Evolutionary conservation across 2,888 invertebrate genomes (phyloP), one percentile per base, ranked within the genome.

Genomic region (Automeris io): DNA sequence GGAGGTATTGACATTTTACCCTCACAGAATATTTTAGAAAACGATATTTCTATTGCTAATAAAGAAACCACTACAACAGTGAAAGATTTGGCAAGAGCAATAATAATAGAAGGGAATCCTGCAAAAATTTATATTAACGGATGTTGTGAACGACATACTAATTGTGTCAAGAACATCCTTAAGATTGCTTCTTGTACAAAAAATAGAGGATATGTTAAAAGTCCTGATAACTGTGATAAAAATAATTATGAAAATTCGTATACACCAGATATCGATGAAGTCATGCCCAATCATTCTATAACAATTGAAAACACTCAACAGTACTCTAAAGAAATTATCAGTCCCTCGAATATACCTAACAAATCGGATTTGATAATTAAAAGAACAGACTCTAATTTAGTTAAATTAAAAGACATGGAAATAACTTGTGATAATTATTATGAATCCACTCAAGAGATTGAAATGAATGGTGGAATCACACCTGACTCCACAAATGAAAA

Each of bases 311-410:
- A 38, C 13, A 21, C 24, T 13, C 37, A 49, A 40, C 38, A 47
- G 22, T 40, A 39, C 19, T 45, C 48, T 3, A 47, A 61, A 43
- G 60, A 66, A 23, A 50, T 61, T n/a, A 45, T 58, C 5, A 68
- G 63, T 43, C 67, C 65, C 8, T 85, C 83, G 54, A 85, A 83
- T 67, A 48, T 78, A 22, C 83, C 85, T 4, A 45, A 61, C 2
- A 46, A 54, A 26, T 70, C 72, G 8, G 58, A 70, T n/a, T 45
- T 62, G 23, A 75, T 66, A 53, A 31, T 49, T 1, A 77, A 66
- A 56, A 69, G 53, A 46, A 77, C 69, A 51, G 61, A 68, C n/a
- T 44, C 49, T 11, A 39, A 48, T 8, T 8, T 18, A 18, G 12
- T 6, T 51, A 59, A 47, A 46, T 43, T 32, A 58, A 49, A 46